Conservation (phyloP, 2,888 invertebrate species). For the Drosophila prolongata region DNA sequence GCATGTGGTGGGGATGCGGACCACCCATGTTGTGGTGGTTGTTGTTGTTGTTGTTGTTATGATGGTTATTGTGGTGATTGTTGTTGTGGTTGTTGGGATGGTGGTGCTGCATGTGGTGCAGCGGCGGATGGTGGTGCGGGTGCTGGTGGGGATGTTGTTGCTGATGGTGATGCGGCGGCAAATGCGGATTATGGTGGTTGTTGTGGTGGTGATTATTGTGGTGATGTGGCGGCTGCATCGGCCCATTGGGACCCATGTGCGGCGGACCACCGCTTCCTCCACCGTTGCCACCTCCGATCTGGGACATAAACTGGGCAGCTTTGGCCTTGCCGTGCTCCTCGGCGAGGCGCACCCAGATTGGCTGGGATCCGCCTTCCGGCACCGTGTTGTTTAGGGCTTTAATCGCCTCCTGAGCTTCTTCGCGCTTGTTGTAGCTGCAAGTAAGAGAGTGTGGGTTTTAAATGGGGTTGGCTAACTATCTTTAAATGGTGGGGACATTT, state of each 20-base stretch:
- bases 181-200: constrained; percentile 51
- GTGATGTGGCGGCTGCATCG: constrained; percentile 33
- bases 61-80: constrained; percentile 47
- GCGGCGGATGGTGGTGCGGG: constrained; percentile 41
- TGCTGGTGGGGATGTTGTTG: constrained; percentile 62
- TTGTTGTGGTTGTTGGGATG: constrained; percentile 45
- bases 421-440: constrained; percentile 91
- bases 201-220: constrained; percentile 51
- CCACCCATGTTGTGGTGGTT: constrained; percentile 57
- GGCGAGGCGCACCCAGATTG: constrained; percentile 89
- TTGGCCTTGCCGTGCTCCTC: constrained; percentile 85
- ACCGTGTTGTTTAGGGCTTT: constrained; percentile 92
- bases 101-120: constrained; percentile 39
- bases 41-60: constrained; percentile 47
- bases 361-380: constrained; percentile 92
- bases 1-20: constrained; percentile 67
- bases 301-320: constrained; percentile 83
- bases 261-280: constrained; percentile 37
- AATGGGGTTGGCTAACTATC: too few relatives aligned
- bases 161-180: constrained; percentile 55
- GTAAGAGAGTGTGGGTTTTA: background rate
- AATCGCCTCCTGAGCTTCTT: constrained; percentile 96
- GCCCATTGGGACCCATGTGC: constrained; percentile 51
- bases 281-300: constrained; percentile 60
- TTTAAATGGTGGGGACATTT: too few relatives aligned